Evolutionary conservation across 2,888 invertebrate genomes (phyloP), one percentile per base, ranked within the genome.

Genomic region (Drosophila subquinaria): DNA sequence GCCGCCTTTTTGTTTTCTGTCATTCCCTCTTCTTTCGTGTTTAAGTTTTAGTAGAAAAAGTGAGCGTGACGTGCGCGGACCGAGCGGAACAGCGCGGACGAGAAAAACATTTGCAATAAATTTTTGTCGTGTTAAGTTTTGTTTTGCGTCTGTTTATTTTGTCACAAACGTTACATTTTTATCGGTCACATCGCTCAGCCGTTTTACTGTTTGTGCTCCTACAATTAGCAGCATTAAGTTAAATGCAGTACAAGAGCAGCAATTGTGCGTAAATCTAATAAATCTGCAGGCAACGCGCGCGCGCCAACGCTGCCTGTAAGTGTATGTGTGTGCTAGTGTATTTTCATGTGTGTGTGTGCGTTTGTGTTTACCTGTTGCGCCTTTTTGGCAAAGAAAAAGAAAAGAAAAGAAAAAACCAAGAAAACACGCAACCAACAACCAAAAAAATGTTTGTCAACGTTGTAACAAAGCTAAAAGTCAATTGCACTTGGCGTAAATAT

Each of bases 331-430:
- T 51, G 42, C n/a, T 4, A 35, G 52, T 45, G 30, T 33, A 9
- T 51, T 4, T 63, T 30, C n/a, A 20, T 51, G 38, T 53, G 38
- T 50, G 47, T 63, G 59, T 55, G 43, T 65, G 62, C 27, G 27
- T 27, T 5, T 69, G 72, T 73, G 59, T 79, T 79, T 76, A 79
- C 78, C 75, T 79, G 78, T 79, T 79, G 78, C 76, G 78, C 76
- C 73, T 76, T 79, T 77, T 77, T 68, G 45, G 62, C 59, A 53
- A 50, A 53, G 42, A 35, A 57, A 66, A 63, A 52, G 13, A 43
- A 52, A 63, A 52, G 13, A 43, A 52, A 51, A 51, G 36, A 59
- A 55, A 33, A 62, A 53, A 27, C 5, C 15, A 30, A 53, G 43
- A 40, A 77, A 70, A 69, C 36, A 30, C 55, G 55, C 51, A 53